phyloP scores from a whole-genome alignment of 2,113 vertebrate species.

The Sylvietta virens region DNA sequence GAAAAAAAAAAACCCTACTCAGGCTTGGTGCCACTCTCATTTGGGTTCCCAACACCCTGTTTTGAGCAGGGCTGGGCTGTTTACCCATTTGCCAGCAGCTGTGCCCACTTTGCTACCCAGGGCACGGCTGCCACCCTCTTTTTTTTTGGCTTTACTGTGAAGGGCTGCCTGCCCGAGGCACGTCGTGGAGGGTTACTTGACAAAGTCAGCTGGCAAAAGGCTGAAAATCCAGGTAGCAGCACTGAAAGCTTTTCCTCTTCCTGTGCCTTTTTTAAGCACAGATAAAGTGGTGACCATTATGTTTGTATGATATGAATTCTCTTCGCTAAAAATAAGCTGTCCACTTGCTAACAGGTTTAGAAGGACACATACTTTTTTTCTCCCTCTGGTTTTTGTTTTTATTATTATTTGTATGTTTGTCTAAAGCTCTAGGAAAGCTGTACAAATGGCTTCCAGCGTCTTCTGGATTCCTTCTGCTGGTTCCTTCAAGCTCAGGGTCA shows the following conservation, averaged over 20 bases:
- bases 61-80: background rate
- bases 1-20: background rate
- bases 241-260: constrained; percentile 47
- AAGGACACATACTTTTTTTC: background rate
- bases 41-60: background rate
- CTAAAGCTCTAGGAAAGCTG: background rate
- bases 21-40: background rate
- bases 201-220: constrained; percentile 29
- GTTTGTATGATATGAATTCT: background rate
- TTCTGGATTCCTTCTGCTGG: background rate
- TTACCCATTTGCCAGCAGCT: background rate
- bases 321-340: constrained; percentile 26
- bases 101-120: background rate
- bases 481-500: background rate
- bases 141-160: constrained; percentile 23
- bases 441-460: background rate
- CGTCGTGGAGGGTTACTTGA: constrained; percentile 4
- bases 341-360: constrained; percentile 16
- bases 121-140: background rate
- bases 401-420: background rate
- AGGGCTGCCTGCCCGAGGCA: background rate
- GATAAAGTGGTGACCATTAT: background rate
- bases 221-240: constrained; percentile 44
- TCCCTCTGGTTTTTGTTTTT: background rate
- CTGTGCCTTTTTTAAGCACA: constrained; percentile 34